phyloP scores from a whole-genome alignment of 2,797 vertebrate genomes.

The Poeciliopsis paucimaculata region DNA sequence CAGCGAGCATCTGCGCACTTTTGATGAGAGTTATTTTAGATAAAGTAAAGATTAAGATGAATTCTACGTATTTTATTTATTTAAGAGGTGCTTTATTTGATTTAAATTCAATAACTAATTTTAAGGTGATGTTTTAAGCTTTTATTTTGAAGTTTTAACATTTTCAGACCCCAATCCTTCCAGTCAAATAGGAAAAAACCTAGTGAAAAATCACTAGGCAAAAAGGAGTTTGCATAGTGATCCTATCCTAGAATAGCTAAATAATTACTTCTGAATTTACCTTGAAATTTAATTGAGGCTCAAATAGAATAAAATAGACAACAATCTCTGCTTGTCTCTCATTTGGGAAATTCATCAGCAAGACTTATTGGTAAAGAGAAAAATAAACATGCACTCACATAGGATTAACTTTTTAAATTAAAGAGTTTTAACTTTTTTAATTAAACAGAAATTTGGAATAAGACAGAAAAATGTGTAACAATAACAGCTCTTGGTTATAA shows the following conservation, averaged over 20 bases:
- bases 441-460: not conserved
- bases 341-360: not conserved
- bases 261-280: not conserved
- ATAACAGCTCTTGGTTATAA: not conserved
- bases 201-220: too few species aligned
- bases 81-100: not conserved
- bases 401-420: not conserved
- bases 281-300: not conserved
- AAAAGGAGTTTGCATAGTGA: too few species aligned
- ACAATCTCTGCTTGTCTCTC: not conserved
- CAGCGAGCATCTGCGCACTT: rapidly evolving
- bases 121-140: not conserved
- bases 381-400: not conserved
- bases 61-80: not conserved
- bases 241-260: not conserved
- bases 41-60: not conserved
- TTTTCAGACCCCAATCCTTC: not conserved
- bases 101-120: not conserved
- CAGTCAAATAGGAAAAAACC: not conserved
- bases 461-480: not conserved
- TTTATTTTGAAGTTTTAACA: not conserved
- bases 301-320: not conserved
- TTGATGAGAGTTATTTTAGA: not conserved
- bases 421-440: not conserved
- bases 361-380: not conserved